phyloP scores from a whole-genome alignment of 1,140 invertebrate species.

The Ctenoplectra terminalis region DNA sequence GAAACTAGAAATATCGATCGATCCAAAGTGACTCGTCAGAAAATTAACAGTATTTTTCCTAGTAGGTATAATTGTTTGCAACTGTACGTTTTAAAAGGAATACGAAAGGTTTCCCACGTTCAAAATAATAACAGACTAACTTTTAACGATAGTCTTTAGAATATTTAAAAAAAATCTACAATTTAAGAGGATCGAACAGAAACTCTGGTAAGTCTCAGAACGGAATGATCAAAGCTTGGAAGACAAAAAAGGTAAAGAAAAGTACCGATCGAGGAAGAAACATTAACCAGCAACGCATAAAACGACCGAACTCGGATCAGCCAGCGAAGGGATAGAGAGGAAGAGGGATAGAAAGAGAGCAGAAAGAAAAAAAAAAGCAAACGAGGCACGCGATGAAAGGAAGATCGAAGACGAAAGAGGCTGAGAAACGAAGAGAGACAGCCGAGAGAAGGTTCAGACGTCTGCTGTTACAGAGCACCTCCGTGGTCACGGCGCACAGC shows the following conservation, averaged over 20 bases:
- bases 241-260: neutral
- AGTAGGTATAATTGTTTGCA: too few species aligned
- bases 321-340: too few species aligned
- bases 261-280: neutral
- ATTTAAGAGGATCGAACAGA: too few species aligned
- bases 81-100: too few species aligned
- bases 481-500: slow-evolving; percentile 71
- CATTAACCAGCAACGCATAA: neutral
- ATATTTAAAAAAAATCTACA: too few species aligned
- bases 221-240: neutral
- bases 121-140: too few species aligned
- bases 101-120: too few species aligned
- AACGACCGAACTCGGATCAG: neutral
- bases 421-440: neutral
- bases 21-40: too few species aligned
- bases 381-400: slow-evolving; percentile 21
- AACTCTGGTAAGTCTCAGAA: too few species aligned
- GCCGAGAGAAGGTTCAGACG: slow-evolving; percentile 34
- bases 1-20: too few species aligned
- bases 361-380: slow-evolving; percentile 31
- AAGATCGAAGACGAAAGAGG: slow-evolving; percentile 28
- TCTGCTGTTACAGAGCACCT: slow-evolving; percentile 69
- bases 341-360: neutral
- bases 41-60: too few species aligned
- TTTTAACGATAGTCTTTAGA: too few species aligned